These are phyloP conservation scores for Drosophila kanapiae DNA, from an alignment of 1,140 invertebrate genomes.

Conservation along the genomic window DNA sequence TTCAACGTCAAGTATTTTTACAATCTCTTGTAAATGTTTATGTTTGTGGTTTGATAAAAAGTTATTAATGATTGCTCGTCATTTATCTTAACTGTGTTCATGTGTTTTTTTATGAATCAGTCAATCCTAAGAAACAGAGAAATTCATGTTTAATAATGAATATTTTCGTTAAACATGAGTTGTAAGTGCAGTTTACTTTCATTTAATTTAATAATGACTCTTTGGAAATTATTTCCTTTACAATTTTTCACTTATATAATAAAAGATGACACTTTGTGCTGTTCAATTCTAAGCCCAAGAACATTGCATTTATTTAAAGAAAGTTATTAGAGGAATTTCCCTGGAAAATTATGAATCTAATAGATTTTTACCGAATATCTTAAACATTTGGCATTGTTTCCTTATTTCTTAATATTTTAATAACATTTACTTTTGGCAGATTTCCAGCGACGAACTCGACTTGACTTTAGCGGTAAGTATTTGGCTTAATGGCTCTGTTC, in stretches of 20 bases:
- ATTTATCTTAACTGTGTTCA: not conserved
- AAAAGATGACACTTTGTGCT: not conserved
- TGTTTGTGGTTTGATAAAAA: slow-evolving; percentile 1
- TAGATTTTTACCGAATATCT: not conserved
- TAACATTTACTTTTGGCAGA: slow-evolving; percentile 60
- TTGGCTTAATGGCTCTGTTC: slow-evolving; percentile 46
- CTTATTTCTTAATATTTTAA: slow-evolving; percentile 3
- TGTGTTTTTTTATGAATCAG: not conserved
- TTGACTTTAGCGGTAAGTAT: slow-evolving; percentile 5
- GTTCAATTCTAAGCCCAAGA: not conserved
- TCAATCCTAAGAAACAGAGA: not conserved
- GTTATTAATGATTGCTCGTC: not conserved
- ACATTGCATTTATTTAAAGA: not conserved
- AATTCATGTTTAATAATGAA: not conserved
- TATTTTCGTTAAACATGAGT: not conserved
- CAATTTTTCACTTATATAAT: slow-evolving; percentile 5
- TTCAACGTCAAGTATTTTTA: not conserved
- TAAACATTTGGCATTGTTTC: not conserved
- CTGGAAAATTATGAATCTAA: not conserved
- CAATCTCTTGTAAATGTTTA: not conserved
- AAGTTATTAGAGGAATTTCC: not conserved
- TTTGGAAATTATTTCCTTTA: not conserved
- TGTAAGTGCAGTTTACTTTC: no score
- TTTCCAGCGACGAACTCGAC: slow-evolving; percentile 41
- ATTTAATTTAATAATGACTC: not conserved